These are phyloP conservation scores for Xylota segnis DNA, from an alignment of 2,888 invertebrate species.

Conservation along the genomic window DNA sequence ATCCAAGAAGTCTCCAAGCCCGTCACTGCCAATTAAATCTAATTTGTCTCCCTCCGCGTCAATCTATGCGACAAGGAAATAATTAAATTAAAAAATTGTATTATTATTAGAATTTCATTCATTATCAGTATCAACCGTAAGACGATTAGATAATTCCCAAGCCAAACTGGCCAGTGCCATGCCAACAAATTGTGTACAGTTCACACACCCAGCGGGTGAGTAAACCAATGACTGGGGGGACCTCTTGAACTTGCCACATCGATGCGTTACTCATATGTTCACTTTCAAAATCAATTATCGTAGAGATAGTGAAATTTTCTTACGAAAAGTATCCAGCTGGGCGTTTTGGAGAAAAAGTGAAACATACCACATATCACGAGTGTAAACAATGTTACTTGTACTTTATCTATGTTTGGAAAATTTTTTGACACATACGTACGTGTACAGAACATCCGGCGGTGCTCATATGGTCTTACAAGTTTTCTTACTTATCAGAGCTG, in stretches of 20 bases:
- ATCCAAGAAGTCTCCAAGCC: not conserved
- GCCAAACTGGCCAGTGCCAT: slow-evolving; percentile 1
- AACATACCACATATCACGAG: slow-evolving; percentile 16
- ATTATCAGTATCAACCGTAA: slow-evolving; percentile 25
- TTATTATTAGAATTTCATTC: slow-evolving; percentile 52
- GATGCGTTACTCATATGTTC: slow-evolving; percentile 15
- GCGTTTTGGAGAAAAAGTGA: slow-evolving; percentile 12
- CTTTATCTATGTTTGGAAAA: slow-evolving; percentile 19
- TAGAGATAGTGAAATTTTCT: slow-evolving; percentile 32
- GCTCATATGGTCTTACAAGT: not conserved
- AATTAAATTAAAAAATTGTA: slow-evolving; percentile 46
- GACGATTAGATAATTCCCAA: slow-evolving; percentile 46
- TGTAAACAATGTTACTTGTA: slow-evolving; percentile 22
- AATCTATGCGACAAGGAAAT: slow-evolving; percentile 1
- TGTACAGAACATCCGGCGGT: slow-evolving; percentile 39
- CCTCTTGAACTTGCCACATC: slow-evolving; percentile 13
- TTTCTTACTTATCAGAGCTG: not conserved
- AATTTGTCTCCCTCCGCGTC: not conserved
- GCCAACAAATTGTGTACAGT: not conserved
- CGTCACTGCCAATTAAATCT: not conserved
- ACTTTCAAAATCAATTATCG: slow-evolving; percentile 23
- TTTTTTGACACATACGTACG: not conserved
- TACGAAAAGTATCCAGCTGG: not conserved
- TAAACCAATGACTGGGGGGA: not conserved
- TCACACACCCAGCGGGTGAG: slow-evolving; percentile 19